Conservation (phyloP, 2,888 invertebrate species). For the Vandiemenella viatica region DNA sequence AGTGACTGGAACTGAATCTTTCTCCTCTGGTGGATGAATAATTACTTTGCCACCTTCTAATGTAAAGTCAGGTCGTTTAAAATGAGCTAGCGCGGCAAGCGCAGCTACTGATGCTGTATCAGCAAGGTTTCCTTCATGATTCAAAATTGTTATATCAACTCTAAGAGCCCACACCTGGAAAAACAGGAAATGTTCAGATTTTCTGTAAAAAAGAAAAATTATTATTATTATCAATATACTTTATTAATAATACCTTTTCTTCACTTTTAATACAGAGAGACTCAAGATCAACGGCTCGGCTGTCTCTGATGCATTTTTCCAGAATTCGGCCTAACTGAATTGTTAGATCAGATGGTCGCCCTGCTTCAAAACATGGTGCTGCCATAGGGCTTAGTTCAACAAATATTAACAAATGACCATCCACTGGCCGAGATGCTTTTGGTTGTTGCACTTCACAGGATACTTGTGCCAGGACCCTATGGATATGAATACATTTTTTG, state of each 20-base stretch:
- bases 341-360: slow-evolving; percentile 52
- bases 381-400: slow-evolving; percentile 79
- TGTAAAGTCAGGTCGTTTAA: slow-evolving; percentile 81
- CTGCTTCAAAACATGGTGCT: slow-evolving; percentile 67
- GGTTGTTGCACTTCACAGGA: slow-evolving; percentile 78
- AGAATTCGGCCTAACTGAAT: slow-evolving; percentile 65
- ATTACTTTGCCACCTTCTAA: slow-evolving; percentile 66
- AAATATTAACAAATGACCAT: slow-evolving; percentile 73
- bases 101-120: slow-evolving; percentile 89
- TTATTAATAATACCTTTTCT: slow-evolving; percentile 75
- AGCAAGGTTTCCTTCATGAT: slow-evolving; percentile 79
- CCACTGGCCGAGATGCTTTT: slow-evolving; percentile 70
- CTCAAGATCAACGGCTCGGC: slow-evolving; percentile 81
- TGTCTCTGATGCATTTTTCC: slow-evolving; percentile 81
- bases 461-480: slow-evolving; percentile 70
- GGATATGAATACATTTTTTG: slow-evolving; percentile 12
- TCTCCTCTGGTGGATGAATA: slow-evolving; percentile 67
- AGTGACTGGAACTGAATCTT: slow-evolving; percentile 76
- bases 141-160: slow-evolving; percentile 78
- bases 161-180: slow-evolving; percentile 66
- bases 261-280: slow-evolving; percentile 87
- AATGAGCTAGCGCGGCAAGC: slow-evolving; percentile 74
- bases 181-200: no score
- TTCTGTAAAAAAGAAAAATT: no score
- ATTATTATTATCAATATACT: no score